Conservation (phyloP, 1,140 invertebrate genomes). For the Chironomus striatipennis region DNA sequence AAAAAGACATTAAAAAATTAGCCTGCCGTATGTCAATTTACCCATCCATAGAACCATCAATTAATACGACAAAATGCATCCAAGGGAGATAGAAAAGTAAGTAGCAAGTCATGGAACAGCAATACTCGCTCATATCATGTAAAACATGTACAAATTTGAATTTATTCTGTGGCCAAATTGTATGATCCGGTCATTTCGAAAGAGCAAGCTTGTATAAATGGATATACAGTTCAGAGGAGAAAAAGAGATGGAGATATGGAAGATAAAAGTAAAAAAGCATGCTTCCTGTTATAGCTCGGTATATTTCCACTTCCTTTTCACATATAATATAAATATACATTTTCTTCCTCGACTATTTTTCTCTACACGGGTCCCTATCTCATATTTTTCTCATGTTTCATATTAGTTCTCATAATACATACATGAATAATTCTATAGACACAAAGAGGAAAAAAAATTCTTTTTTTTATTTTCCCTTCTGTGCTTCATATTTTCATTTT, state of each 20-base stretch:
- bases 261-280: background rate
- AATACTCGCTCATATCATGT: background rate
- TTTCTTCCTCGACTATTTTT: background rate
- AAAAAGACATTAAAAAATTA: too few relatives aligned
- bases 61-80: too few relatives aligned
- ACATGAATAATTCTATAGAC: slow-evolving; percentile 19
- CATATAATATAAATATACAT: too few relatives aligned
- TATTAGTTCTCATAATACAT: slow-evolving; percentile 1
- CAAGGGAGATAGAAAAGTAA: too few relatives aligned
- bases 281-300: slow-evolving; percentile 14
- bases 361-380: background rate
- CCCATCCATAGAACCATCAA: too few relatives aligned
- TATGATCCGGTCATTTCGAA: slow-evolving; percentile 5
- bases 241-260: background rate
- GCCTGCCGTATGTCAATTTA: too few relatives aligned
- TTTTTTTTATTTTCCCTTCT: slow-evolving; percentile 3
- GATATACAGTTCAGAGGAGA: too few relatives aligned
- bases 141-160: slow-evolving; percentile 24
- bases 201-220: too few relatives aligned
- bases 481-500: background rate
- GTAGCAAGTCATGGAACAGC: too few relatives aligned
- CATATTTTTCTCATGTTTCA: slow-evolving; percentile 21
- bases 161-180: slow-evolving; percentile 21
- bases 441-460: slow-evolving; percentile 14
- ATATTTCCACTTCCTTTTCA: slow-evolving; percentile 17